A percentile compares a stretch with the other conserved stretches of the same genome.
Evolutionary conservation across 2,888 invertebrate genomes (phyloP).

Genomic region (Drosophila atripex): DNA sequence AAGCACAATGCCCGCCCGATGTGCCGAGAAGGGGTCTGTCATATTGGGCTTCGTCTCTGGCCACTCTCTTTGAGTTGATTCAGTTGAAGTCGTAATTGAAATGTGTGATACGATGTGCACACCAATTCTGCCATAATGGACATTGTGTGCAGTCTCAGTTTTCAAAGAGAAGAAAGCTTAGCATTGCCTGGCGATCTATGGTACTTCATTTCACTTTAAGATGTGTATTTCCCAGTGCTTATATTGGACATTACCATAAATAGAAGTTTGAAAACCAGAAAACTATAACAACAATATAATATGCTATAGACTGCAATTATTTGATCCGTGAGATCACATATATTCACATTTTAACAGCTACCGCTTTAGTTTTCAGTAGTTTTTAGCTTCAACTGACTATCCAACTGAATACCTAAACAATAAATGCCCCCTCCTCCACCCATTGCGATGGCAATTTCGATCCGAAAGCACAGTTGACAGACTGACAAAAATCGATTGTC

Average conservation of each 20-base stretch:
- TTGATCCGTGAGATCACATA: too few relatives aligned
- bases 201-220: too few relatives aligned
- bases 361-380: too few relatives aligned
- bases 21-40: conserved; percentile 16
- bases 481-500: conserved; percentile 64
- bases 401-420: background rate
- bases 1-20: conserved; percentile 19
- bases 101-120: conserved; percentile 40
- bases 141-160: background rate
- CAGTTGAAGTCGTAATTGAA: conserved; percentile 57
- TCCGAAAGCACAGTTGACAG: conserved; percentile 12
- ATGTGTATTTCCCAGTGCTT: too few relatives aligned
- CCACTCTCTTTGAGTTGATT: conserved; percentile 48
- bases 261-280: too few relatives aligned
- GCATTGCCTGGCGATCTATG: too few relatives aligned
- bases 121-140: background rate
- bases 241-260: too few relatives aligned
- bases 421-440: too few relatives aligned
- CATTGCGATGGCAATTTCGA: background rate
- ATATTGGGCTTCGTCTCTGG: conserved; percentile 52
- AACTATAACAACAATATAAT: too few relatives aligned
- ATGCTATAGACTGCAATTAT: too few relatives aligned
- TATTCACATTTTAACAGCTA: too few relatives aligned
- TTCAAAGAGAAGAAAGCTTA: too few relatives aligned
- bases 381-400: background rate